Conservation (phyloP, 2,113 vertebrate genomes). For the Pleuronectes platessa region DNA sequence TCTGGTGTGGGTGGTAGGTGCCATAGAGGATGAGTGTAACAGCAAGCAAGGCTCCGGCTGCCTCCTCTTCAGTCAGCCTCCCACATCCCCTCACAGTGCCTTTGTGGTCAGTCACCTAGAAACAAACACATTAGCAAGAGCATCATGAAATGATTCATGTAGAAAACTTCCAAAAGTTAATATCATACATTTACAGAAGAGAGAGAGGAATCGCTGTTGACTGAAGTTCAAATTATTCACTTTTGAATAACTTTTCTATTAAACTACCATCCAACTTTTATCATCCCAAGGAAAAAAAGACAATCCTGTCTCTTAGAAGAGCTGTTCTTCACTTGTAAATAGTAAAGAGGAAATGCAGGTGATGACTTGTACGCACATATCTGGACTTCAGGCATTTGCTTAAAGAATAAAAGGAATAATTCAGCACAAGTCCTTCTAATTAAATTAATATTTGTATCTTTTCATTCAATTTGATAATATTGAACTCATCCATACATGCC, state of each 20-base stretch:
- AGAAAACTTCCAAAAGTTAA: background rate
- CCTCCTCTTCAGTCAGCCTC: slow-evolving; percentile 53
- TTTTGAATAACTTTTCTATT: background rate
- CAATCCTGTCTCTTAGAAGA: no score
- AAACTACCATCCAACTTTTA: background rate
- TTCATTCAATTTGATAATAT: no score
- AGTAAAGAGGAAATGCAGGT: no score
- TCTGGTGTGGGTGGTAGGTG: slow-evolving; percentile 62
- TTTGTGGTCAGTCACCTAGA: slow-evolving; percentile 78
- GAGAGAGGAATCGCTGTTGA: background rate
- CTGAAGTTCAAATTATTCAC: background rate
- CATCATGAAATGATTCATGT: background rate
- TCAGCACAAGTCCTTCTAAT: no score
- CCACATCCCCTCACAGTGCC: slow-evolving; percentile 56
- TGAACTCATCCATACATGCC: no score
- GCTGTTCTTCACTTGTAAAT: no score
- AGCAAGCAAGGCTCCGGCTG: slow-evolving; percentile 50
- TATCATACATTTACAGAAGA: background rate
- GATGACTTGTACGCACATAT: no score
- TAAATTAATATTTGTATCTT: no score
- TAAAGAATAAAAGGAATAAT: no score
- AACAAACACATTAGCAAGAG: slow-evolving; percentile 38
- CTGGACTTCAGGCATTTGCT: no score
- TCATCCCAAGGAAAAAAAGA: background rate
- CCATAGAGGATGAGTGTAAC: slow-evolving; percentile 73